Conservation (phyloP, 2,888 invertebrate species). For the Cantharis lateralis region DNA sequence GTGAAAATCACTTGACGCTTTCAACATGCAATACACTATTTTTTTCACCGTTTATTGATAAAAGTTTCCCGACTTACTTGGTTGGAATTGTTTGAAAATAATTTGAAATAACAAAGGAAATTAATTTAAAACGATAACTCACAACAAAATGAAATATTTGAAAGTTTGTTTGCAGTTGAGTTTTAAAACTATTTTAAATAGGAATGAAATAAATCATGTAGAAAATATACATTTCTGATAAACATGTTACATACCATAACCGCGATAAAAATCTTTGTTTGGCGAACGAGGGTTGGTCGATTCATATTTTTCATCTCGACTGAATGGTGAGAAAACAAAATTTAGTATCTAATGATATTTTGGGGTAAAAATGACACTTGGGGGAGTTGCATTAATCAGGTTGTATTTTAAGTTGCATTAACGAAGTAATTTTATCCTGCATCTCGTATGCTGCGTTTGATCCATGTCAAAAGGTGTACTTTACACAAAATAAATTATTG, state of each 20-base stretch:
- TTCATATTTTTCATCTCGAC: not conserved
- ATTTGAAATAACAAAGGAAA: not conserved
- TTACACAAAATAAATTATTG: conserved; percentile 14
- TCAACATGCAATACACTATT: too few species aligned
- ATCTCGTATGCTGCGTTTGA: conserved; percentile 4
- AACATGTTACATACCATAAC: not conserved
- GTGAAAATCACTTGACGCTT: too few species aligned
- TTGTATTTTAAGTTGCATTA: not conserved
- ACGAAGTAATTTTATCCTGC: not conserved
- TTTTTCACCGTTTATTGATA: not conserved
- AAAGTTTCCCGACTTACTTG: not conserved
- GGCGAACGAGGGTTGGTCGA: not conserved
- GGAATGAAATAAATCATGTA: not conserved
- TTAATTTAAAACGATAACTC: not conserved
- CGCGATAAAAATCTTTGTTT: not conserved
- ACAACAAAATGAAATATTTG: not conserved
- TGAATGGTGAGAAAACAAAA: not conserved
- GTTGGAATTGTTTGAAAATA: not conserved
- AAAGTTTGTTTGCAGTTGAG: not conserved
- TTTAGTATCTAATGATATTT: not conserved
- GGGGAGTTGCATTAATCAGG: not conserved
- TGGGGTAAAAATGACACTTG: not conserved
- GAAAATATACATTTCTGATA: not conserved
- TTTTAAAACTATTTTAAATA: not conserved
- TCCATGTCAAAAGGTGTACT: conserved; percentile 14